Conservation (phyloP, 1,140 invertebrate genomes). For the Phthorimaea operculella region DNA sequence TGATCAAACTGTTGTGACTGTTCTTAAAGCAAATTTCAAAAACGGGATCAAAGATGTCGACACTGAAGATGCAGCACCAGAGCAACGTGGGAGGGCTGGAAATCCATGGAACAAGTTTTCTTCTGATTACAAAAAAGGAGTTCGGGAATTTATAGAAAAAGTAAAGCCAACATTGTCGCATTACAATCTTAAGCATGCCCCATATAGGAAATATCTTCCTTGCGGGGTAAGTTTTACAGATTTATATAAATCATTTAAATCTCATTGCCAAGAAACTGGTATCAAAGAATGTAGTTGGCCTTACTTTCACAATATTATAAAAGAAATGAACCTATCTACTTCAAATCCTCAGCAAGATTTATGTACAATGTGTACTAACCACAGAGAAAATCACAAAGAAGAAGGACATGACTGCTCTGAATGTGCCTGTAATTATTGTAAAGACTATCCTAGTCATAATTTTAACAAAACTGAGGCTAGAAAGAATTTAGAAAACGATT, state of each 20-base stretch:
- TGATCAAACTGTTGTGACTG: neutral
- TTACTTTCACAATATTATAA: constrained; percentile 16
- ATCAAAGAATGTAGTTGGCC: constrained; percentile 11
- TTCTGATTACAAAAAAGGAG: neutral
- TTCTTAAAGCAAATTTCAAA: constrained; percentile 3
- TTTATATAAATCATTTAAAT: neutral
- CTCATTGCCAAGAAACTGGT: neutral
- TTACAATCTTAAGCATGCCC: neutral
- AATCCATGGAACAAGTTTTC: neutral
- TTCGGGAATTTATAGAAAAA: neutral
- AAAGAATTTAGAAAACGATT: neutral
- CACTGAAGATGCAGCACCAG: constrained; percentile 7
- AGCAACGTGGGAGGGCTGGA: constrained; percentile 6
- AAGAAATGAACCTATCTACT: constrained; percentile 18
- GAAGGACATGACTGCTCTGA: neutral
- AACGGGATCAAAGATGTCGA: no score
- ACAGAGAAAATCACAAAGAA: neutral
- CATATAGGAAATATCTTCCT: neutral
- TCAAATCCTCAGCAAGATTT: constrained; percentile 11
- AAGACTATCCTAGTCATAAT: neutral
- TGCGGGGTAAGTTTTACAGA: neutral
- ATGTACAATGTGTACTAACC: constrained; percentile 9
- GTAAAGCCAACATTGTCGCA: neutral
- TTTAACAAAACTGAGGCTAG: neutral
- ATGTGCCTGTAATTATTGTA: neutral